phyloP scores from a whole-genome alignment of 1,140 invertebrate species.

The Chionoecetes opilio region DNA sequence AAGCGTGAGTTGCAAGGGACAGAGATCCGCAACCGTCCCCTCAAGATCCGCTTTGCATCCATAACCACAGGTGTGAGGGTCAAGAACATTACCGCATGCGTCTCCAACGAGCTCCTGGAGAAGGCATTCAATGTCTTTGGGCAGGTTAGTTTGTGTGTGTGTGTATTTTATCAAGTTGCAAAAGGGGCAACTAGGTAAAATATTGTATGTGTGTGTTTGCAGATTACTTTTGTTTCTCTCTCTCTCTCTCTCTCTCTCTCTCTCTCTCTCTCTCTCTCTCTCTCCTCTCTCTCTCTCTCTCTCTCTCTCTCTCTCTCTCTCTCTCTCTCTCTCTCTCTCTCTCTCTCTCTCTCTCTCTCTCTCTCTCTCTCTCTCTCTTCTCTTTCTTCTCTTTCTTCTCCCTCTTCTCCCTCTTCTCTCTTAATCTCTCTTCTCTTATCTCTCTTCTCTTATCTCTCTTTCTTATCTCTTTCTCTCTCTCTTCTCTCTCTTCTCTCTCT shows the following conservation, averaged over 20 bases:
- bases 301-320: no score
- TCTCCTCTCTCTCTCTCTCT: no score
- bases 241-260: no score
- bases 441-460: no score
- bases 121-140: slow-evolving; percentile 91
- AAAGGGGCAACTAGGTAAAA: no score
- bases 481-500: neutral
- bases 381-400: neutral
- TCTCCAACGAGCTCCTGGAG: slow-evolving; percentile 97
- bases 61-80: slow-evolving; percentile 96
- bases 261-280: no score
- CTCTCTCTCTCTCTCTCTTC: no score
- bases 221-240: no score
- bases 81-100: slow-evolving; percentile 96
- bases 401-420: neutral
- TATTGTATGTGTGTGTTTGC: no score
- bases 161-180: neutral
- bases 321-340: no score
- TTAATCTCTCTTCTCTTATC: no score
- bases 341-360: no score
- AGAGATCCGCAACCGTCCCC: slow-evolving; percentile 91
- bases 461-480: neutral
- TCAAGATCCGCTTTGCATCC: slow-evolving; percentile 97
- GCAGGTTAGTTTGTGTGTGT: slow-evolving; percentile 56
- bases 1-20: slow-evolving; percentile 96